A percentile compares a stretch with the other conserved stretches of the same genome.
phyloP scores from a whole-genome alignment of 2,797 vertebrate species.

The Pseudotriccus pelzelni region DNA sequence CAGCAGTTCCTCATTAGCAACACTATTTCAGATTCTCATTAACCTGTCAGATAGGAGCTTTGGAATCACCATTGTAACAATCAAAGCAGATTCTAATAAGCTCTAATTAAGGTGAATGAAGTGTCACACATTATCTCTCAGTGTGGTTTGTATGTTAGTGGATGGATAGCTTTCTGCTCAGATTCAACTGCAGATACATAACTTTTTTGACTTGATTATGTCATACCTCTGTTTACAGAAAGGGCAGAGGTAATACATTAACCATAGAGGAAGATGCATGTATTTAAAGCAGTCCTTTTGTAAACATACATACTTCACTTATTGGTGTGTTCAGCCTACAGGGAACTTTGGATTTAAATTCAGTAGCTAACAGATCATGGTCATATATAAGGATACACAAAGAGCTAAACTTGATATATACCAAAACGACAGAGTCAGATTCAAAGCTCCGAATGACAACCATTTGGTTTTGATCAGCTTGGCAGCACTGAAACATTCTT shows the following conservation, averaged over 20 bases:
- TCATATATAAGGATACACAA: background rate
- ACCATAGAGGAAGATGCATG: background rate
- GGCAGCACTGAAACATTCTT: background rate
- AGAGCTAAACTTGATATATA: background rate
- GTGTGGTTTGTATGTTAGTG: background rate
- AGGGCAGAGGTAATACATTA: background rate
- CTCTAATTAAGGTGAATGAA: constrained; percentile 48
- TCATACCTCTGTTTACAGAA: background rate
- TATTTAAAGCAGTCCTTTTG: background rate
- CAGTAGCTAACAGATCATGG: background rate
- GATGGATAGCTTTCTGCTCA: background rate
- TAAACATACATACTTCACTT: background rate
- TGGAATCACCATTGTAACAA: constrained; percentile 34
- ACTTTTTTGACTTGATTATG: background rate
- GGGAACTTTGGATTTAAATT: background rate
- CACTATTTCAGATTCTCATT: constrained; percentile 46
- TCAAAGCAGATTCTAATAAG: constrained; percentile 48
- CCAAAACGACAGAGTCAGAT: background rate
- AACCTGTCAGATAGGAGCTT: constrained; percentile 48
- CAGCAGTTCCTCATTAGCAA: constrained; percentile 53
- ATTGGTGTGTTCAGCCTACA: background rate
- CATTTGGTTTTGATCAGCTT: background rate
- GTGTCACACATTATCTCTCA: background rate
- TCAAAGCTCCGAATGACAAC: background rate
- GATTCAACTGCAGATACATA: background rate